These are phyloP conservation scores for Acipenser ruthenus DNA, from an alignment of 2,797 vertebrate species.

Conservation along the genomic window DNA sequence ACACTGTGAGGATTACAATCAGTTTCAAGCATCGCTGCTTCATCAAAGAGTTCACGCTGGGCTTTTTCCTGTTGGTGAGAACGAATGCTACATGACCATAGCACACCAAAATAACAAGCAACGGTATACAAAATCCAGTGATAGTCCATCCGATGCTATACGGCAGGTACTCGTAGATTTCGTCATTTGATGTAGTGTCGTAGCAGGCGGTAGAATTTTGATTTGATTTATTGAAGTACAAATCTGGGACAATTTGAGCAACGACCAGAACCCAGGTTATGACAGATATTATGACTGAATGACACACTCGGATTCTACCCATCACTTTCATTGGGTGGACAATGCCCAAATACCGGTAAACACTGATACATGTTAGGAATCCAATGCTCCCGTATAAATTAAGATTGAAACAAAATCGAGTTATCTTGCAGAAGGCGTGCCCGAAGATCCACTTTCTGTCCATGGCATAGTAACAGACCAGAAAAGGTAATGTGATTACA, in stretches of 20 bases:
- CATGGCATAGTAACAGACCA: slow-evolving; percentile 58
- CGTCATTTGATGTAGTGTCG: slow-evolving; percentile 42
- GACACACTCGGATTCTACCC: slow-evolving; percentile 44
- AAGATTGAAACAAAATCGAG: slow-evolving; percentile 64
- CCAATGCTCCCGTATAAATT: slow-evolving; percentile 75
- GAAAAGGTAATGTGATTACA: slow-evolving; percentile 62
- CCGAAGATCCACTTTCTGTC: slow-evolving; percentile 56
- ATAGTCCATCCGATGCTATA: slow-evolving; percentile 51
- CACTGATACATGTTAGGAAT: slow-evolving; percentile 72
- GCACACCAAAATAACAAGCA: slow-evolving; percentile 57
- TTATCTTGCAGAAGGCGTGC: slow-evolving; percentile 54
- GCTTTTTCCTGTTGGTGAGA: slow-evolving; percentile 39
- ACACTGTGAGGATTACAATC: slow-evolving; percentile 50
- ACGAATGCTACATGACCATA: slow-evolving; percentile 60
- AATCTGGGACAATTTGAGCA: slow-evolving; percentile 52
- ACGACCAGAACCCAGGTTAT: slow-evolving; percentile 59
- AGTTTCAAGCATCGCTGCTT: slow-evolving; percentile 59
- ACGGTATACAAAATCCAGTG: slow-evolving; percentile 54
- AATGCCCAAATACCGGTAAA: slow-evolving; percentile 70
- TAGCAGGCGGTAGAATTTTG: slow-evolving; percentile 26
- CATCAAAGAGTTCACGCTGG: slow-evolving; percentile 43
- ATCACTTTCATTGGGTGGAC: slow-evolving; percentile 62
- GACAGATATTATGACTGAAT: slow-evolving; percentile 33
- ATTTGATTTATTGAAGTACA: slow-evolving; percentile 54
- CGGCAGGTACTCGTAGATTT: slow-evolving; percentile 32